Evolutionary conservation across 2,888 invertebrate species (phyloP), one percentile per base, ranked within the genome.

Genomic region (Mystacides longicornis): DNA sequence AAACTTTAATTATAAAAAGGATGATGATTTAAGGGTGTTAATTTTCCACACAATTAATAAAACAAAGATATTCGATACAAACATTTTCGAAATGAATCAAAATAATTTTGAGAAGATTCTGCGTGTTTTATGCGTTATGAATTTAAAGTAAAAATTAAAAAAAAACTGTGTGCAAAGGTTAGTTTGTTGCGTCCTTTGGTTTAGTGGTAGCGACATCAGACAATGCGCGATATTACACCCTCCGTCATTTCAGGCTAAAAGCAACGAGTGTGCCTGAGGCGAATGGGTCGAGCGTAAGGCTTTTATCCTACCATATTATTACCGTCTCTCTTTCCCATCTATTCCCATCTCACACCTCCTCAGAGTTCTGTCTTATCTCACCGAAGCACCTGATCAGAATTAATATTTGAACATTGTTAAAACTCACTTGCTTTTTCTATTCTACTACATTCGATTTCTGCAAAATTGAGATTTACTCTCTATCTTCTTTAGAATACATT

Each of bases 381-480:
- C 42, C 53, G 23, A 49, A 37, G 52, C 60, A 60, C 60, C 60
- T 60, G 58, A 53, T 58, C 42, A 48, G 58, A 58, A 60, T 58
- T 58, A 56, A 55, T 58, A 56, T 55, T 60, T 50, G 50, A 57
- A 48, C 51, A 49, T 49, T 49, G 49, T 49, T 49, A 49, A 49
- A 49, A 49, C 3, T 33, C 11, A 49, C 33, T 27, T 21, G 5
- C 16, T 20, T 14, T 21, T 19, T 2, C n/a, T 43, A 43, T 43
- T 27, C 5, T 27, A n/a, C n/a, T n/a, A n/a, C n/a, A n/a, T n/a
- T n/a, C n/a, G n/a, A 27, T 27, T 27, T 27, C 27, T 27, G 27
- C 27, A 7, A 27, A 27, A n/a, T n/a, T n/a, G n/a, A n/a, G n/a
- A n/a, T n/a, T n/a, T n/a, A n/a, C n/a, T n/a, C n/a, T n/a, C n/a